Evolutionary conservation across 1,140 invertebrate species (phyloP).

Genomic region (Bombyx mori): DNA sequence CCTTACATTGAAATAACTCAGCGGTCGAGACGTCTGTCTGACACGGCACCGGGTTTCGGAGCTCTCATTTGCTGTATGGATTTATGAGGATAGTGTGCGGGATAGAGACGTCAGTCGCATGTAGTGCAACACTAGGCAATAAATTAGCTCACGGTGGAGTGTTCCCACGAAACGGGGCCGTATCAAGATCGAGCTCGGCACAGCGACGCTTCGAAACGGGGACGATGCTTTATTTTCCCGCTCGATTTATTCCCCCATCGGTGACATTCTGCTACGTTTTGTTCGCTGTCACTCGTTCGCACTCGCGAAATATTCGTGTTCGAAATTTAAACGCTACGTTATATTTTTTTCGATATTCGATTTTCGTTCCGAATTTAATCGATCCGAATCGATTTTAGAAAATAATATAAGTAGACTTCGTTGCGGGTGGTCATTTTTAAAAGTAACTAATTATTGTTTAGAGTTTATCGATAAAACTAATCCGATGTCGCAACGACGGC

Average conservation of each 20-base stretch:
- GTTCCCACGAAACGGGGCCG: slow-evolving; percentile 36
- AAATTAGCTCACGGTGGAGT: slow-evolving; percentile 32
- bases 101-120: slow-evolving; percentile 46
- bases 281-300: slow-evolving; percentile 26
- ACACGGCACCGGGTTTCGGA: slow-evolving; percentile 17
- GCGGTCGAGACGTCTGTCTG: background rate
- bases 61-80: slow-evolving; percentile 31
- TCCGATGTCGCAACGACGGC: too few species aligned
- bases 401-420: too few species aligned
- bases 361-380: too few species aligned
- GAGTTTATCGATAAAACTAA: too few species aligned
- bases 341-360: too few species aligned
- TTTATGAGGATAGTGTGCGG: slow-evolving; percentile 26
- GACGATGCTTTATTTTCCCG: slow-evolving; percentile 37
- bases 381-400: too few species aligned
- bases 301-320: too few species aligned
- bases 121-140: slow-evolving; percentile 36
- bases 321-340: too few species aligned
- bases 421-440: too few species aligned
- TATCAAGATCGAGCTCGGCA: slow-evolving; percentile 34
- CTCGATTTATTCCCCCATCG: slow-evolving; percentile 30
- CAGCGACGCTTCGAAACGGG: slow-evolving; percentile 23
- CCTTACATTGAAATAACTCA: slow-evolving; percentile 3
- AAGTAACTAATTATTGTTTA: too few species aligned
- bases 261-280: slow-evolving; percentile 41